These are phyloP conservation scores for Phodopus roborovskii DNA, from an alignment of 2,113 vertebrate species.

Conservation along the genomic window DNA sequence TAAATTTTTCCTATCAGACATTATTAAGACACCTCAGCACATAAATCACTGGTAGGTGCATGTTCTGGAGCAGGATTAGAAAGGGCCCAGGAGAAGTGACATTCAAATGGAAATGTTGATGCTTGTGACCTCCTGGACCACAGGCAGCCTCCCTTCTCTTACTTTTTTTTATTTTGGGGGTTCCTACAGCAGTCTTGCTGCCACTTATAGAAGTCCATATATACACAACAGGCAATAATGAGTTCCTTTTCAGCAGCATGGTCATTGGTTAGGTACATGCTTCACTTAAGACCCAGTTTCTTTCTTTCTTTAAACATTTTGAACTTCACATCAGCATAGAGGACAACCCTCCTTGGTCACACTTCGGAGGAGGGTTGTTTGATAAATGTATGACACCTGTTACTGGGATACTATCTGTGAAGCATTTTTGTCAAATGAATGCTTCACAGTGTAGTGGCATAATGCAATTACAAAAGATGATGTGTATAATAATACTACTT, in stretches of 20 bases:
- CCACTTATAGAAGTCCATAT: neutral
- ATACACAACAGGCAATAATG: neutral
- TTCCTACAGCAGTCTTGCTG: neutral
- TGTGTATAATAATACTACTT: neutral
- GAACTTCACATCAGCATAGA: neutral
- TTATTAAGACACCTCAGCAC: neutral
- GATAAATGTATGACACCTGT: neutral
- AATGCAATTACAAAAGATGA: neutral
- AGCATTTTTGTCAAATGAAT: neutral
- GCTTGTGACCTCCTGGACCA: neutral
- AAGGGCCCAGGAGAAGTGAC: neutral
- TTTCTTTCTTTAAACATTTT: slow-evolving; percentile 32
- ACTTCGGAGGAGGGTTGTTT: neutral
- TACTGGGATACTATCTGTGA: accelerated
- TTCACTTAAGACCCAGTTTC: neutral
- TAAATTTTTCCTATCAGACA: neutral
- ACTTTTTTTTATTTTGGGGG: neutral
- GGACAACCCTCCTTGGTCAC: neutral
- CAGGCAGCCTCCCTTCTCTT: neutral
- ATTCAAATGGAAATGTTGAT: neutral
- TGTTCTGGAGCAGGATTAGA: neutral
- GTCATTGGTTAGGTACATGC: neutral
- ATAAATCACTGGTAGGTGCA: neutral
- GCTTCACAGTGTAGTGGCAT: neutral
- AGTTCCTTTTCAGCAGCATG: neutral